Evolutionary conservation across 2,113 vertebrate genomes (phyloP), one percentile per base, ranked within the genome.

Genomic region (Butorides virescens): DNA sequence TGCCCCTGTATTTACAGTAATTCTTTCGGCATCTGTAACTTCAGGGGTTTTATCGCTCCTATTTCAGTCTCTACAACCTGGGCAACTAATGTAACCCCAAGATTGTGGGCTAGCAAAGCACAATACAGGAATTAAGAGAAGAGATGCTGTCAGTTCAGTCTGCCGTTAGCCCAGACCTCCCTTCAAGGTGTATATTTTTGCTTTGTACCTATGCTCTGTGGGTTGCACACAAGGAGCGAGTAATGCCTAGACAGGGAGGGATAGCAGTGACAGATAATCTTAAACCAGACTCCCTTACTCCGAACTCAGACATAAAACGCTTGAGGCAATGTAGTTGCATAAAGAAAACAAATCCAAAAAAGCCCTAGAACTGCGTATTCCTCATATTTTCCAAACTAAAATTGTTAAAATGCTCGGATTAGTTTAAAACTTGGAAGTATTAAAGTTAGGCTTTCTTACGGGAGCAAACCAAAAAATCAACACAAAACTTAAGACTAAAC

Each of bases 341-440:
- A 87, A 95, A 11, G 25, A 77, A 70, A 90, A 65, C 3, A 15
- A 63, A 81, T 65, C 2, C n/a, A 37, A 81, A 76, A 84, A 77
- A 73, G 3, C 36, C 62, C 66, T 89, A 56, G 5, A 89, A 85
- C 52, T 84, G 19, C 52, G 59, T 34, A 26, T 61, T 34, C 49
- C 77, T 95, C 84, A 65, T 82, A 53, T 94, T 94, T 95, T 96
- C 93, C 96, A 75, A 81, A 92, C 73, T 87, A 47, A 89, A 89
- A 89, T 81, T 85, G 52, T 91, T 44, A 47, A 71, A 91, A 56
- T 78, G 34, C 76, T 93, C 63, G 70, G 71, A 86, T 92, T 22
- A 70, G 25, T 92, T 94, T 61, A 42, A 87, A 96, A 85, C 53
- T 85, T 82, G 53, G 53, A 91, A 85, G 49, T 23, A 46, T 53